Percentiles rank a stretch among this genome's conserved stretches.
These are phyloP conservation scores for Micromussa lordhowensis DNA, from an alignment of 92 coral and sea anemone genomes.

Conservation along the genomic window DNA sequence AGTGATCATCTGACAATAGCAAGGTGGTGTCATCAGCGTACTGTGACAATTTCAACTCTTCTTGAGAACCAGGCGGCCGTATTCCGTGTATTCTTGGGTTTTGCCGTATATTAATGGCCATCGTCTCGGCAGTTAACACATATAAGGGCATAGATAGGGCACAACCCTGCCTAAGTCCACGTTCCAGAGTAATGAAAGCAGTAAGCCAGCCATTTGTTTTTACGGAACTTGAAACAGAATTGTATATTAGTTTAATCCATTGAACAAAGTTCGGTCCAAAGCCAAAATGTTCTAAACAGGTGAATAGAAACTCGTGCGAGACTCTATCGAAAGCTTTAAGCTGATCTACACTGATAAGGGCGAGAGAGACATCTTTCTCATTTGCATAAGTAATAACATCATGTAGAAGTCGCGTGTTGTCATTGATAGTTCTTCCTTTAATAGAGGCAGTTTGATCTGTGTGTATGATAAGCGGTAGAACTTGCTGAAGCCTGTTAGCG, in stretches of 20 bases:
- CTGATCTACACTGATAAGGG: neutral
- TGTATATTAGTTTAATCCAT: too few relatives aligned
- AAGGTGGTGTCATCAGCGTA: conserved; percentile 2
- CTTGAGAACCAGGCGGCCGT: neutral
- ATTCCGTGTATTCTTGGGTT: neutral
- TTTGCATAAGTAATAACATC: neutral
- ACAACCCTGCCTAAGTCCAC: conserved; percentile 17
- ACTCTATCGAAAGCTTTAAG: conserved; percentile 1
- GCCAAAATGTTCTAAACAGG: conserved; percentile 2
- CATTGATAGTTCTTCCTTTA: neutral
- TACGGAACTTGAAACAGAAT: neutral
- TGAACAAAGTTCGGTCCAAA: too few relatives aligned
- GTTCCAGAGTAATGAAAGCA: neutral
- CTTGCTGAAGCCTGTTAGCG: conserved; percentile 3
- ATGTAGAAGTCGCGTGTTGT: neutral
- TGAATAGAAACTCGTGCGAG: neutral
- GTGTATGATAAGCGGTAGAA: neutral
- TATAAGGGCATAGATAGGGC: conserved; percentile 21
- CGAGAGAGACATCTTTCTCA: neutral
- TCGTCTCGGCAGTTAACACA: conserved; percentile 2
- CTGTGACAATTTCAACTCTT: neutral
- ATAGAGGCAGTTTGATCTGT: conserved; percentile 1
- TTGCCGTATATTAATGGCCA: neutral
- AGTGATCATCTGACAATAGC: neutral
- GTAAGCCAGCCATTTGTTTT: conserved; percentile 26